Evolutionary conservation across 2,888 invertebrate genomes (phyloP).

Genomic region (Chaitophorus viminalis): DNA sequence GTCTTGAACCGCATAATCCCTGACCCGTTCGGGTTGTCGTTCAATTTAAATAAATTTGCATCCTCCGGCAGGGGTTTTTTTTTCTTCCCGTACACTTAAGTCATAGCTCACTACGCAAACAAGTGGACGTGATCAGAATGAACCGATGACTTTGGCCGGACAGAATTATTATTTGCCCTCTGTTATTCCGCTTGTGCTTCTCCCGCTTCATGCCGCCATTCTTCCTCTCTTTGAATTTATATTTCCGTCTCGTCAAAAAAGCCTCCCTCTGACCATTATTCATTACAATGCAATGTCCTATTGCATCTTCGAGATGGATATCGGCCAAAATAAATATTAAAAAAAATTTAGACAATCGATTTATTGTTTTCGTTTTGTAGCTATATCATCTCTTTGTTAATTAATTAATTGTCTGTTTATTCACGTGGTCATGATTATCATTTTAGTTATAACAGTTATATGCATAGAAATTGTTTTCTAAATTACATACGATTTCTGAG

Average conservation of each 20-base stretch:
- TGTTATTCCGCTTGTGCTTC: conserved; percentile 6
- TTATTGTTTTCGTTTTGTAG: neutral
- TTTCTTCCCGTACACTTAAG: conserved; percentile 46
- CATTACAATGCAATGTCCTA: neutral
- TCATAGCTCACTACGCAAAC: conserved; percentile 57
- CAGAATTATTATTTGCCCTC: conserved; percentile 56
- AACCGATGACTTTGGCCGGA: conserved; percentile 49
- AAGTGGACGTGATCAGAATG: conserved; percentile 60
- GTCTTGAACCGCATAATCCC: conserved; percentile 52
- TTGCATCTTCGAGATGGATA: neutral
- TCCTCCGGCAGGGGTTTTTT: neutral
- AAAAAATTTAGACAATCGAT: neutral
- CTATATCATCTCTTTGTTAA: no score
- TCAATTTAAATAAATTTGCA: conserved; percentile 60
- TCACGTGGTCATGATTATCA: neutral
- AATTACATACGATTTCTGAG: no score
- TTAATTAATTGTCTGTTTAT: neutral
- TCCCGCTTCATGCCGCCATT: no score
- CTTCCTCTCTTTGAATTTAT: neutral
- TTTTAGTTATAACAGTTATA: neutral
- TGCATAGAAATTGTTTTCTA: no score
- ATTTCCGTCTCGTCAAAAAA: conserved; percentile 23
- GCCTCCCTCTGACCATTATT: neutral
- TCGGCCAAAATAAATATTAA: no score
- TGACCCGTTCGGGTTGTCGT: conserved; percentile 58